These are phyloP conservation scores for Orbicella faveolata DNA, from an alignment of 64 coral and sea anemone genomes.

Conservation along the genomic window DNA sequence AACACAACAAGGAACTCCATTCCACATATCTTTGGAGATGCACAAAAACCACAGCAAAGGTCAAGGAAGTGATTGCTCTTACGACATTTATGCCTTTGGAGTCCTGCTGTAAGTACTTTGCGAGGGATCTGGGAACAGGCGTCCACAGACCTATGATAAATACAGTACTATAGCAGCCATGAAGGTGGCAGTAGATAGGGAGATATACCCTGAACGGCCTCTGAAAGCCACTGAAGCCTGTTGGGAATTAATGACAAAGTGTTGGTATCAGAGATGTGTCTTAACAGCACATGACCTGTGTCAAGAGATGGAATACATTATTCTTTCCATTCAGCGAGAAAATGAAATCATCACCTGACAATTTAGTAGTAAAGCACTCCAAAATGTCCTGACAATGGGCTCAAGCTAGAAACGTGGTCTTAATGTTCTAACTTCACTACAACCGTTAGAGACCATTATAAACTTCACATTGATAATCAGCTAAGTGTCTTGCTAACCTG, in stretches of 20 bases:
- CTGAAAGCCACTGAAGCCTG: background rate
- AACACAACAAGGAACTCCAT: slow-evolving; percentile 35
- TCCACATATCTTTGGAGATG: slow-evolving; percentile 61
- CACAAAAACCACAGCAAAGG: background rate
- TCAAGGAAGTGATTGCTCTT: background rate
- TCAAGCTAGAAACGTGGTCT: too few relatives aligned
- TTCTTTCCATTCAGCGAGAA: too few relatives aligned
- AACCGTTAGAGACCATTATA: too few relatives aligned
- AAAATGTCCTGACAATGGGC: too few relatives aligned
- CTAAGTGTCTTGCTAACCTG: too few relatives aligned
- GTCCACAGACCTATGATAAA: slow-evolving; percentile 15
- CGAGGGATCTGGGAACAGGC: slow-evolving; percentile 33
- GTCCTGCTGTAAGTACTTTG: slow-evolving; percentile 45
- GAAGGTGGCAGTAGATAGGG: slow-evolving; percentile 11
- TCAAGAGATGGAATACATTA: background rate
- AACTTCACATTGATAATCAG: too few relatives aligned
- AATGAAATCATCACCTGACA: too few relatives aligned
- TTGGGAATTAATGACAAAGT: slow-evolving; percentile 35
- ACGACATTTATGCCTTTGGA: slow-evolving; percentile 58
- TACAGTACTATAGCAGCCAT: slow-evolving; percentile 17
- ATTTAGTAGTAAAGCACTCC: too few relatives aligned
- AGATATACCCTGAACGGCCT: slow-evolving; percentile 49
- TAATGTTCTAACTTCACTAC: too few relatives aligned
- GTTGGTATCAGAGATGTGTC: slow-evolving; percentile 19
- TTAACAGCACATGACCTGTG: background rate